Base-by-base conservation (phyloP, 1,140 invertebrate genomes). In the Gonioctena quinquepunctata region DNA sequence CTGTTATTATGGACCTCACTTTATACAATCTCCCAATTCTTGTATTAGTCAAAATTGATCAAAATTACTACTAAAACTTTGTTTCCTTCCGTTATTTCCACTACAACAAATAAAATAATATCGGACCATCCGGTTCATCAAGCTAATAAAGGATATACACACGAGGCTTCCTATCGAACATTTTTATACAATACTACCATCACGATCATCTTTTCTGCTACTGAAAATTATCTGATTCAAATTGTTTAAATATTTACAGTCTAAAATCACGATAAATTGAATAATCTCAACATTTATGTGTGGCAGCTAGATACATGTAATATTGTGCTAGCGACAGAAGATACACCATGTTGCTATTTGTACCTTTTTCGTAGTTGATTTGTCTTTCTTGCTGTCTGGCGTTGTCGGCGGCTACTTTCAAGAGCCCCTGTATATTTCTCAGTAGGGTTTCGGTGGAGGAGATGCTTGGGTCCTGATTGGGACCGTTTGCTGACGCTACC, bases 331-430 rank as follows among this genome's bases (percentile, higher is more conserved):
- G 68, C 61, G 81, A 82, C 63, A 83, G 73, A 52, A 83, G 77
- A 79, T 82, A 83, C 69, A 84, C 78, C 77, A 81, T 83, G 83
- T 84, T 83, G 70, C 82, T 83, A 77, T 83, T 83, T 79, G 82
- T 86, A 97, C 96, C 95, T 95, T 96, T 97, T 86, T 98, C 96
- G 83, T 96, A 95, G 87, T 93, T 96, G 83, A 96, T 94, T 85
- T 97, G 94, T 74, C 95, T 89, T 83, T 98, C 96, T 84, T 97
- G 95, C 81, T 97, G 95, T 72, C 95, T 89, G 27, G 96, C 95
- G 86, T 97, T 97, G 84, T 97, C 96, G 6, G 94, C 95, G 7
- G 96, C 96, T 52, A 97, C 95, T 84, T 97, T 96, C 50, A 97
- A 90, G 69, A 97, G 88, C 19, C 95, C 96, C 84, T 97, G 95